Conservation (phyloP, 1,140 invertebrate species). For the Mycetomoellerius zeteki region DNA sequence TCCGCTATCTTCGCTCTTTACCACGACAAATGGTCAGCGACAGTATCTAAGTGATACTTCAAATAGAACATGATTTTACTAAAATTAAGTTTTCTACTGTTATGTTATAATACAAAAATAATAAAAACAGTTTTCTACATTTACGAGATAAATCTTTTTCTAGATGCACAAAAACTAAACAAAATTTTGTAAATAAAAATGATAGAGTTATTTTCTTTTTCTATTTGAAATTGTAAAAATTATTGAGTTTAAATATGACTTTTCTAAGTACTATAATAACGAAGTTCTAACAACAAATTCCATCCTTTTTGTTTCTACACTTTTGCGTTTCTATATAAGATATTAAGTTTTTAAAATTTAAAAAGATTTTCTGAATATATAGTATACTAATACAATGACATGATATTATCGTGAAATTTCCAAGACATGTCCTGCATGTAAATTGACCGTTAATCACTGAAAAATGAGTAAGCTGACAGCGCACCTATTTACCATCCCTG, state of each 20-base stretch:
- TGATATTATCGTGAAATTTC: constrained; percentile 54
- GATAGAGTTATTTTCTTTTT: not conserved
- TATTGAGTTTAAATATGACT: not conserved
- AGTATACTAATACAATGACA: not conserved
- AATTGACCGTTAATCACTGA: constrained; percentile 83
- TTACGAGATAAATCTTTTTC: not conserved
- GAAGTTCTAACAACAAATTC: too few species aligned
- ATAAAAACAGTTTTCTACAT: not conserved
- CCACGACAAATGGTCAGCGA: constrained; percentile 65
- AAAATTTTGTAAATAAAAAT: not conserved
- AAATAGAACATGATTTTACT: not conserved
- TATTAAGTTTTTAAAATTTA: not conserved
- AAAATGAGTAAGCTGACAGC: constrained; percentile 80
- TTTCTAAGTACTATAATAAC: too few species aligned
- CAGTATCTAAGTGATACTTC: constrained; percentile 9
- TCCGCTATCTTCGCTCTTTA: constrained; percentile 69
- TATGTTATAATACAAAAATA: not conserved
- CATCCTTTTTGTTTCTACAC: not conserved
- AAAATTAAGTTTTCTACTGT: not conserved
- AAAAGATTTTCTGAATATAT: not conserved
- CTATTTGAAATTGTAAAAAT: not conserved
- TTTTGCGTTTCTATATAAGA: not conserved
- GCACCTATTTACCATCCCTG: constrained; percentile 71
- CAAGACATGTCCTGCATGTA: constrained; percentile 63
- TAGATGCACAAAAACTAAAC: not conserved